Conservation (phyloP, 2,797 vertebrate species). For the Enteromius viviparus region DNA sequence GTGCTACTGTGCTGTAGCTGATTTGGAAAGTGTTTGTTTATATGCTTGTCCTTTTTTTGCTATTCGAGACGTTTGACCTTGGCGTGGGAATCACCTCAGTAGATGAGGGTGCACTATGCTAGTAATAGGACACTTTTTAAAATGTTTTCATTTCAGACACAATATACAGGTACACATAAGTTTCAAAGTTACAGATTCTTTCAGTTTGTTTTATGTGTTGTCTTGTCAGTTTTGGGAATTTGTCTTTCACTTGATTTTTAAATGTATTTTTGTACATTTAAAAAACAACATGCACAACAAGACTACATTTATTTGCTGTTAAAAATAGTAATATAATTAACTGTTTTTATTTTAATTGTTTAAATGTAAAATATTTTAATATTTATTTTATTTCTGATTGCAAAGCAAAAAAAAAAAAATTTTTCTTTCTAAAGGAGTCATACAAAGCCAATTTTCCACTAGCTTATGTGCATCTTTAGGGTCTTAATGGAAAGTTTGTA, state of each 20-base stretch:
- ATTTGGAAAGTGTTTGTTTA: neutral
- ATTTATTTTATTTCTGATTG: neutral
- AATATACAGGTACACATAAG: neutral
- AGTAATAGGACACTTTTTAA: neutral
- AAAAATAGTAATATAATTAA: neutral
- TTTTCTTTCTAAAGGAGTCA: too few species aligned
- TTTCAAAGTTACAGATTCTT: neutral
- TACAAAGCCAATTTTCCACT: too few species aligned
- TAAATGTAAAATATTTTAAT: neutral
- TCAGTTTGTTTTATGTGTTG: neutral
- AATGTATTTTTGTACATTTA: neutral
- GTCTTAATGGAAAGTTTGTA: too few species aligned
- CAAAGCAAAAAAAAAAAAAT: neutral
- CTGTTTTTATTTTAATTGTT: neutral
- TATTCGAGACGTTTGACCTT: conserved; percentile 34
- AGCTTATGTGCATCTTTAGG: too few species aligned
- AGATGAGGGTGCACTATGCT: neutral
- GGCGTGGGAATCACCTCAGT: neutral
- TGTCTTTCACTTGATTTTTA: neutral
- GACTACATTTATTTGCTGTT: neutral
- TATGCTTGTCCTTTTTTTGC: neutral
- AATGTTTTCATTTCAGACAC: neutral
- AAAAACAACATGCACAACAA: too few species aligned
- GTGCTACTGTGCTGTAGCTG: neutral
- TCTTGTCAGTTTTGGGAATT: neutral